A percentile compares a stretch with the other conserved stretches of the same genome.
Conservation (phyloP, 2,888 invertebrate species). For the Thysanoteuthis rhombus region DNA sequence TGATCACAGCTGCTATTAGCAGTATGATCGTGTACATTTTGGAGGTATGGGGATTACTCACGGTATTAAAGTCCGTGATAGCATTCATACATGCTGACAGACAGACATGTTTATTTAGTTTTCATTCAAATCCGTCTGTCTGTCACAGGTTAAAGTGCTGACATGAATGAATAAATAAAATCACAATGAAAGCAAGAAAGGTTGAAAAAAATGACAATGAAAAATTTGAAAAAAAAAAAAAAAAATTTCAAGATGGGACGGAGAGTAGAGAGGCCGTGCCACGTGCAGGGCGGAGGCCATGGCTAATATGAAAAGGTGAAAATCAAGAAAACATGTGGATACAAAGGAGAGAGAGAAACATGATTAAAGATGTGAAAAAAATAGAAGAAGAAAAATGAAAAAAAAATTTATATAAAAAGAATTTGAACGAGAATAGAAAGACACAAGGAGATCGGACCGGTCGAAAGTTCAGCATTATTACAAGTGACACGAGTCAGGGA, state of each 20-base stretch:
- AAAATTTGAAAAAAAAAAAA: background rate
- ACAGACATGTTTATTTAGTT: background rate
- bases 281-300: no score
- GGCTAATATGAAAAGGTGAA: background rate
- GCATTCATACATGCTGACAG: background rate
- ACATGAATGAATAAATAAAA: background rate
- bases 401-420: no score
- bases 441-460: no score
- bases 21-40: no score
- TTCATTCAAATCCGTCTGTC: background rate
- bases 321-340: background rate
- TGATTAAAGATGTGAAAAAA: background rate
- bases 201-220: background rate
- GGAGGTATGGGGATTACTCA: background rate
- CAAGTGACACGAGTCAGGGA: background rate
- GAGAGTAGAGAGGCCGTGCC: no score
- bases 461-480: background rate
- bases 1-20: no score
- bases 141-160: background rate
- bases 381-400: background rate
- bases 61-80: background rate
- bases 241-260: background rate
- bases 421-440: no score
- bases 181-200: background rate
- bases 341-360: background rate